phyloP scores from a whole-genome alignment of 2,797 vertebrate genomes.

The Thunnus albacares region DNA sequence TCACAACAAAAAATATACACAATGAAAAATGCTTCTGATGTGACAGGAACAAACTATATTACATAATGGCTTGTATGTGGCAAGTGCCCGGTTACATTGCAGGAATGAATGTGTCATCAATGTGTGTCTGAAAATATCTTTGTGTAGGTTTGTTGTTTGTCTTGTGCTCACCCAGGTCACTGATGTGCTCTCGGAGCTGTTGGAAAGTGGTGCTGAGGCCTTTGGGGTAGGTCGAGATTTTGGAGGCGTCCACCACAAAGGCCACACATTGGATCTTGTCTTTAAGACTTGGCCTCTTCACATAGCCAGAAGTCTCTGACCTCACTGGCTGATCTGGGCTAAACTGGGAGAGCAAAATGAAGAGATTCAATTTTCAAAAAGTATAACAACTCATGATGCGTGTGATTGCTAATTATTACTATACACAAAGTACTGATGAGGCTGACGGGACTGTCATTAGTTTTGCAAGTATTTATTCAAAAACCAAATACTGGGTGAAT shows the following conservation, averaged over 20 bases:
- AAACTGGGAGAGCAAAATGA: constrained; percentile 68
- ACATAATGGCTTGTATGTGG: neutral
- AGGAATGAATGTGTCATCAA: neutral
- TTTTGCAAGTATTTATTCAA: neutral
- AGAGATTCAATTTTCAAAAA: neutral
- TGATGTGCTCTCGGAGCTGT: constrained; percentile 80
- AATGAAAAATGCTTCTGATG: neutral
- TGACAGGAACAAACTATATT: neutral
- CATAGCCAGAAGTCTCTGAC: constrained; percentile 71
- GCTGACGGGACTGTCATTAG: neutral
- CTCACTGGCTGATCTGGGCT: constrained; percentile 71
- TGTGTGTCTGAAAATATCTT: neutral
- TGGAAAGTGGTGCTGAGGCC: constrained; percentile 66
- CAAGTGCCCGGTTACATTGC: too few relatives aligned
- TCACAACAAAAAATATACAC: too few relatives aligned
- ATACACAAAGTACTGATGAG: neutral
- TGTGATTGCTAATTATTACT: neutral
- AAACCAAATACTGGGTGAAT: too few relatives aligned
- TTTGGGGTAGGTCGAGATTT: constrained; percentile 67
- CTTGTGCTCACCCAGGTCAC: constrained; percentile 78
- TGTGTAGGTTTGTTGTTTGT: neutral
- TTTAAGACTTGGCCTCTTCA: constrained; percentile 67
- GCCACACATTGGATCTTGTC: constrained; percentile 84
- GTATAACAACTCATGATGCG: neutral
- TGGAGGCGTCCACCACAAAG: constrained; percentile 79